These are phyloP conservation scores for Tiphia femorata DNA, from an alignment of 2,888 invertebrate genomes.

Conservation along the genomic window DNA sequence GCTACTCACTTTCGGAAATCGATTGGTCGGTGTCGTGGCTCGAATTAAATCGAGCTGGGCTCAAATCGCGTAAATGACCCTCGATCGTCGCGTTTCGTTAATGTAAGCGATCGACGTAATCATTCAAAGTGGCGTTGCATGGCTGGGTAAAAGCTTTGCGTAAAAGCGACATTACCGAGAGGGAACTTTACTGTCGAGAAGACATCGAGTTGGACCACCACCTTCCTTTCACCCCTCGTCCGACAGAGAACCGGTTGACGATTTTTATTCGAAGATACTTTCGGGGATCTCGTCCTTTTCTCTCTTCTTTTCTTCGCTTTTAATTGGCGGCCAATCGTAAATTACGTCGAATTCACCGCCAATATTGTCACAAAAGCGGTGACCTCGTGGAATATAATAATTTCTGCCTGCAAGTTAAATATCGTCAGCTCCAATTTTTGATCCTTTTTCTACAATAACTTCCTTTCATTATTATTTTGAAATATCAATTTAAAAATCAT, in stretches of 20 bases:
- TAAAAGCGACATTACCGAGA: slow-evolving; percentile 39
- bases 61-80: too few relatives aligned
- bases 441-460: too few relatives aligned
- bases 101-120: slow-evolving; percentile 20
- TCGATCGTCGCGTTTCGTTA: too few relatives aligned
- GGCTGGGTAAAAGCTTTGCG: slow-evolving; percentile 22
- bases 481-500: too few relatives aligned
- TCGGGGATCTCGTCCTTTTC: not conserved
- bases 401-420: too few relatives aligned
- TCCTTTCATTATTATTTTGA: too few relatives aligned
- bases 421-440: not conserved
- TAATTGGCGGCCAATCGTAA: not conserved
- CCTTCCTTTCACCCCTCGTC: too few relatives aligned
- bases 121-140: slow-evolving; percentile 30
- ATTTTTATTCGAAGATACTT: slow-evolving; percentile 25
- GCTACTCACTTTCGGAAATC: too few relatives aligned
- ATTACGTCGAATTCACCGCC: not conserved
- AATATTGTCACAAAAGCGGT: too few relatives aligned
- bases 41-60: too few relatives aligned
- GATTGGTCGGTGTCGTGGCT: too few relatives aligned
- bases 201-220: slow-evolving; percentile 3
- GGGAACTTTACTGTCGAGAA: slow-evolving; percentile 39
- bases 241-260: slow-evolving; percentile 46
- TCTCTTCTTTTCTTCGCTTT: not conserved
- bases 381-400: too few relatives aligned